phyloP scores from a whole-genome alignment of 1,140 invertebrate species.

The Ephestia elutella region DNA sequence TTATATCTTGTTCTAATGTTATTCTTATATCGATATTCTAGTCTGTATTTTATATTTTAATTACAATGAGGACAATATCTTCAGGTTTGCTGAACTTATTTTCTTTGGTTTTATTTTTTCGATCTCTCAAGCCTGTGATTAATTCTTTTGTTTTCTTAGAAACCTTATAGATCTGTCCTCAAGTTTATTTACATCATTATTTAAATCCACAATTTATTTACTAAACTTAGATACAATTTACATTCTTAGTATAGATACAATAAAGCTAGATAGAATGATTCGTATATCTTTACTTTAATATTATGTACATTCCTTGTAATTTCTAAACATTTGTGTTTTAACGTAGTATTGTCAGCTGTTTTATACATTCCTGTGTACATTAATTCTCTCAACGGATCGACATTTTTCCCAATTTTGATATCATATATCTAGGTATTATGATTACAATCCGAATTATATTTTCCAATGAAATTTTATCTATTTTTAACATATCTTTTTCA shows the following conservation, averaged over 20 bases:
- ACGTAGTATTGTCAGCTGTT: slow-evolving; percentile 71
- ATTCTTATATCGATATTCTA: slow-evolving; percentile 22
- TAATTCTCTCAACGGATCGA: slow-evolving; percentile 25
- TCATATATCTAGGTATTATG: slow-evolving; percentile 7
- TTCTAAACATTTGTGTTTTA: slow-evolving; percentile 61
- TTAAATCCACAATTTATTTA: slow-evolving; percentile 37
- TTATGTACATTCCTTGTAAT: slow-evolving; percentile 52
- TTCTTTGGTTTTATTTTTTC: not conserved
- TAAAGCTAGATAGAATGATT: slow-evolving; percentile 65
- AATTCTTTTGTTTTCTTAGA: not conserved
- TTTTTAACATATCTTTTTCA: not conserved
- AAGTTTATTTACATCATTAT: slow-evolving; percentile 56
- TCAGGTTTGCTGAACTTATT: slow-evolving; percentile 7
- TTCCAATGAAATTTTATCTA: not conserved
- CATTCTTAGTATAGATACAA: slow-evolving; percentile 47
- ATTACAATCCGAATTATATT: not conserved
- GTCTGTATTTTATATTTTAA: slow-evolving; percentile 17
- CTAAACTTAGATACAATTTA: slow-evolving; percentile 63
- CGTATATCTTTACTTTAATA: slow-evolving; percentile 61
- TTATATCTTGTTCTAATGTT: slow-evolving; percentile 40
- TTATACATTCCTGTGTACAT: slow-evolving; percentile 54
- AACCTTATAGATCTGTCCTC: slow-evolving; percentile 33
- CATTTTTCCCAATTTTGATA: slow-evolving; percentile 16
- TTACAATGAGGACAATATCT: slow-evolving; percentile 14
- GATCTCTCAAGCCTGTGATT: not conserved